phyloP scores from a whole-genome alignment of 2,888 invertebrate genomes.

The Unio pictorum region DNA sequence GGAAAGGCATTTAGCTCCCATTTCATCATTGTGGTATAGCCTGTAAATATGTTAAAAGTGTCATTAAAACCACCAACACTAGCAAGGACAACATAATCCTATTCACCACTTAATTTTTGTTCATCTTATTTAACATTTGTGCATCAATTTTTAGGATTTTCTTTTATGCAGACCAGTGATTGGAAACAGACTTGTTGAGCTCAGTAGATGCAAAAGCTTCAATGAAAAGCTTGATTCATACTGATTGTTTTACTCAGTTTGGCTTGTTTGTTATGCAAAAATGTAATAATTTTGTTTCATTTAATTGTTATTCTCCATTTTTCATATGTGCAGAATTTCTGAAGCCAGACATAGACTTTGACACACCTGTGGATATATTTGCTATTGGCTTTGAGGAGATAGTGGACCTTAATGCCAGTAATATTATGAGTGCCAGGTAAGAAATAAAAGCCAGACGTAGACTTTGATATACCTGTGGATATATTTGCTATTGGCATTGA shows the following conservation, averaged over 20 bases:
- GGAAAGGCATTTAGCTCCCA: too few relatives aligned
- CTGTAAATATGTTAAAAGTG: too few relatives aligned
- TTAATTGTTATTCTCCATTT: neutral
- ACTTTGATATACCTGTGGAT: conserved; percentile 81
- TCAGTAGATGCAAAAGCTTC: neutral
- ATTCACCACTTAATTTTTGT: too few relatives aligned
- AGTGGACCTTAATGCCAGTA: conserved; percentile 97
- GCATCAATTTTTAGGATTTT: too few relatives aligned
- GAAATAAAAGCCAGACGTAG: neutral
- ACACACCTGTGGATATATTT: conserved; percentile 89
- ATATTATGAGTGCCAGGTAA: conserved; percentile 93
- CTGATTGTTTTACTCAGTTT: neutral
- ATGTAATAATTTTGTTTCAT: neutral
- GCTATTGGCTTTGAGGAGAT: conserved; percentile 99
- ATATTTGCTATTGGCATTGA: conserved; percentile 98
- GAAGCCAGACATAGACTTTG: conserved; percentile 66
- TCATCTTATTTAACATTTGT: too few relatives aligned
- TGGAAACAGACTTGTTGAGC: too few relatives aligned
- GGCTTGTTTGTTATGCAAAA: neutral
- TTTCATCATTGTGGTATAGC: too few relatives aligned
- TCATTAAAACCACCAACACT: too few relatives aligned
- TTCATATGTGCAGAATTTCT: conserved; percentile 30
- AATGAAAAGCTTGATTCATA: neutral
- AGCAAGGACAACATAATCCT: too few relatives aligned
- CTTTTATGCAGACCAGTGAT: too few relatives aligned